A percentile compares a stretch with the other conserved stretches of the same genome.
Evolutionary conservation across 2,113 vertebrate species (phyloP).

Genomic region (Rhombomys opimus): DNA sequence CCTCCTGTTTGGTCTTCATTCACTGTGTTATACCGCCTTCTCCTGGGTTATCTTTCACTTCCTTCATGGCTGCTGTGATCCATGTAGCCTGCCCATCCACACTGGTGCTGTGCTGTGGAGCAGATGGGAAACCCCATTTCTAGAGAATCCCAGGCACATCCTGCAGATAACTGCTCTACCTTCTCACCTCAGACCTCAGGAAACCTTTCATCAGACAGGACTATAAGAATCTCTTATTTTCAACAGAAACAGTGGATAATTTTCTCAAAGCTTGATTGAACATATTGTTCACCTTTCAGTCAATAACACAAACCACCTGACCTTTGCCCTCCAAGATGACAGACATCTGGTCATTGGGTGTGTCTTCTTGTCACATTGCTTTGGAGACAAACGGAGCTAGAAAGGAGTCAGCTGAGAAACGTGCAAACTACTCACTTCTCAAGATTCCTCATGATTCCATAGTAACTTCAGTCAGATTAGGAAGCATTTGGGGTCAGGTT

Average conservation of each 20-base stretch:
- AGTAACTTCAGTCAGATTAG: not conserved
- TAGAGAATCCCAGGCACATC: not conserved
- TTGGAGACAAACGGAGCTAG: not conserved
- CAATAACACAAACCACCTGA: not conserved
- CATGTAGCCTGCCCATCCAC: not conserved
- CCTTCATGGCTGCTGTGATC: rapidly evolving
- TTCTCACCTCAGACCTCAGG: not conserved
- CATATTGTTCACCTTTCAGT: not conserved
- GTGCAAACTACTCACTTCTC: not conserved
- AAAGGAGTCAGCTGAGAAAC: not conserved
- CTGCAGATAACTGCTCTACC: not conserved
- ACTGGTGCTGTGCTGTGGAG: rapidly evolving
- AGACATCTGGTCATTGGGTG: not conserved
- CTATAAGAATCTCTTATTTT: not conserved
- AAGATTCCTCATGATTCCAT: not conserved
- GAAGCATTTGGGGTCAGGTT: not conserved
- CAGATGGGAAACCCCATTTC: rapidly evolving
- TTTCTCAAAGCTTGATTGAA: not conserved
- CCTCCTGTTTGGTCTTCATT: not conserved
- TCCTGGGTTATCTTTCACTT: not conserved
- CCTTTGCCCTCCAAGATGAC: not conserved
- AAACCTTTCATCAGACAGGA: not conserved
- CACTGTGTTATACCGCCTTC: too few species aligned
- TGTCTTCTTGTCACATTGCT: not conserved
- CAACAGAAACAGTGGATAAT: not conserved